Conservation (phyloP, 1,140 invertebrate genomes). For the Pentalonia nigronervosa region DNA sequence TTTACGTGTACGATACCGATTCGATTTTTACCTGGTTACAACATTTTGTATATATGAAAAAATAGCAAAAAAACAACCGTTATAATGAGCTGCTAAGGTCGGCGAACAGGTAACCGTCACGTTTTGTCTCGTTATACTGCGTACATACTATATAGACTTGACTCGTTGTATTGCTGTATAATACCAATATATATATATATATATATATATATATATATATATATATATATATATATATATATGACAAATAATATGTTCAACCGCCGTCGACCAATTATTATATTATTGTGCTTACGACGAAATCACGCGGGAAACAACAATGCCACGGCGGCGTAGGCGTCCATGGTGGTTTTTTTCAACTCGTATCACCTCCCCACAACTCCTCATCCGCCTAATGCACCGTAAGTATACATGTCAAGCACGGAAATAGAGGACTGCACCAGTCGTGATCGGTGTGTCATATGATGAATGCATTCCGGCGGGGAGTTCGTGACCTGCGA, state of each 20-base stretch:
- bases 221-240: not conserved
- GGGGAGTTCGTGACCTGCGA: not conserved
- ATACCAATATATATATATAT: not conserved
- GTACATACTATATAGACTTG: not conserved
- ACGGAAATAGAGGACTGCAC: not conserved
- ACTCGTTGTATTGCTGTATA: not conserved
- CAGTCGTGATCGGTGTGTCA: not conserved
- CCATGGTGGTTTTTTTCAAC: not conserved
- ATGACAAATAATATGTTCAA: not conserved
- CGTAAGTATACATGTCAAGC: not conserved
- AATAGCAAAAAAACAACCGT: not conserved
- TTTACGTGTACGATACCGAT: not conserved
- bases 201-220: no score
- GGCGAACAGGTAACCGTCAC: not conserved
- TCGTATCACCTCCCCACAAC: not conserved
- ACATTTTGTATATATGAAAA: not conserved
- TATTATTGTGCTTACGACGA: not conserved
- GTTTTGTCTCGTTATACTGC: not conserved
- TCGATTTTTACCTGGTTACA: not conserved
- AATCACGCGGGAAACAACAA: not conserved
- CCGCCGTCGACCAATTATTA: not conserved
- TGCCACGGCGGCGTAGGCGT: not conserved
- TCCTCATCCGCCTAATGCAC: not conserved
- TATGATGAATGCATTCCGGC: not conserved
- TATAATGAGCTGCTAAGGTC: constrained; percentile 17